Conservation (phyloP, 2,888 invertebrate genomes). For the Synanthedon tipuliformis region DNA sequence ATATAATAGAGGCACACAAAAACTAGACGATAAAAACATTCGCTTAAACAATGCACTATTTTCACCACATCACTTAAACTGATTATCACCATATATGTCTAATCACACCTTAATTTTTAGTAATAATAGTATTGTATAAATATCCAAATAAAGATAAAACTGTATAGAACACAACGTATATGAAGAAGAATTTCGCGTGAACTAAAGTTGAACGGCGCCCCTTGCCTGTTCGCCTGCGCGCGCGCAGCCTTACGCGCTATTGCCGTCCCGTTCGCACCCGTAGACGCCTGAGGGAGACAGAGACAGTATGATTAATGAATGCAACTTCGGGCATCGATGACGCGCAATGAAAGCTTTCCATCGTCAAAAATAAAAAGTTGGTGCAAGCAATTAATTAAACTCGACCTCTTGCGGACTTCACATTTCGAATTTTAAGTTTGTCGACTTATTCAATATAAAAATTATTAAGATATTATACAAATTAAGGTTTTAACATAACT, state of each 20-base stretch:
- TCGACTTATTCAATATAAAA: no score
- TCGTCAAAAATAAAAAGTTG: not conserved
- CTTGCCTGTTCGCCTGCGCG: conserved; percentile 8
- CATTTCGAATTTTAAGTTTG: no score
- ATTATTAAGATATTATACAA: no score
- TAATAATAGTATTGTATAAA: conserved; percentile 2
- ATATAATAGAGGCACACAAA: conserved; percentile 3
- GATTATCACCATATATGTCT: no score
- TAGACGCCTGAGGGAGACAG: conserved; percentile 18
- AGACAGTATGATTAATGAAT: conserved; percentile 28
- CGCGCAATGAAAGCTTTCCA: conserved; percentile 26
- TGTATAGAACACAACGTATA: conserved; percentile 12
- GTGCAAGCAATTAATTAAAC: no score
- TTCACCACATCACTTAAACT: not conserved
- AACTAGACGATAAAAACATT: conserved; percentile 1
- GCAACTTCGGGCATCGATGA: conserved; percentile 10
- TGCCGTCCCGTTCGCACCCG: conserved; percentile 10
- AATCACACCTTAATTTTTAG: not conserved
- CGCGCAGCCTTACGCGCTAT: conserved; percentile 13
- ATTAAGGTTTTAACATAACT: no score
- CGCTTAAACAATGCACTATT: not conserved
- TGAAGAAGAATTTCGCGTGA: conserved; percentile 15
- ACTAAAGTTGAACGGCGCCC: conserved; percentile 34
- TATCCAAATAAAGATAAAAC: conserved; percentile 1
- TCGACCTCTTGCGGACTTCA: no score